Conservation (phyloP, 2,888 invertebrate genomes). For the Zelleria hepariella region DNA sequence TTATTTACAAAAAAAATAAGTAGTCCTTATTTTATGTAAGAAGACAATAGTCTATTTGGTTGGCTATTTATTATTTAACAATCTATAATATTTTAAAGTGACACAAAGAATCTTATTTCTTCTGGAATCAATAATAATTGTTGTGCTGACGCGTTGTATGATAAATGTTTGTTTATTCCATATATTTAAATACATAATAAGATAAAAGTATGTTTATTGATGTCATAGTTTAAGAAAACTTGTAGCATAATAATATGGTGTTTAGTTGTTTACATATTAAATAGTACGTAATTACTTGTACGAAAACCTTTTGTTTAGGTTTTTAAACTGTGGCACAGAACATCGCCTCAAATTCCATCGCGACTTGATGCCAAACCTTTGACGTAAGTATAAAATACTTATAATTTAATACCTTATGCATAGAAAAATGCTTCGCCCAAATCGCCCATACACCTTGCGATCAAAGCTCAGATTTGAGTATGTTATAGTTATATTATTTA, state of each 20-base stretch:
- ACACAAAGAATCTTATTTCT: background rate
- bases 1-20: background rate
- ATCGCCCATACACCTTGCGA: background rate
- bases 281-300: background rate
- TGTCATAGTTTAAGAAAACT: constrained; percentile 36
- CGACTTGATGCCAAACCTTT: background rate
- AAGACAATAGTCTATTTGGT: background rate
- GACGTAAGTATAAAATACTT: background rate
- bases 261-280: constrained; percentile 18
- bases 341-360: background rate
- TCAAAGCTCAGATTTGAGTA: background rate
- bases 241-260: constrained; percentile 16
- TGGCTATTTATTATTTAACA: too few species aligned
- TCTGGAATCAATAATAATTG: constrained; percentile 1
- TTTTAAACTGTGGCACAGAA: background rate
- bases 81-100: background rate
- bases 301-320: background rate
- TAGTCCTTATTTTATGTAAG: background rate
- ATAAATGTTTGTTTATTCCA: constrained; percentile 33
- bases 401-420: background rate
- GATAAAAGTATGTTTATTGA: constrained; percentile 24
- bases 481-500: background rate
- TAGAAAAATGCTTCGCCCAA: background rate
- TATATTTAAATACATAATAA: constrained; percentile 20
- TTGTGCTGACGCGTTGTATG: background rate